Percentiles rank a stretch among this genome's conserved stretches.
Evolutionary conservation across 2,797 vertebrate species (phyloP).

Genomic region (Chelon auratus): DNA sequence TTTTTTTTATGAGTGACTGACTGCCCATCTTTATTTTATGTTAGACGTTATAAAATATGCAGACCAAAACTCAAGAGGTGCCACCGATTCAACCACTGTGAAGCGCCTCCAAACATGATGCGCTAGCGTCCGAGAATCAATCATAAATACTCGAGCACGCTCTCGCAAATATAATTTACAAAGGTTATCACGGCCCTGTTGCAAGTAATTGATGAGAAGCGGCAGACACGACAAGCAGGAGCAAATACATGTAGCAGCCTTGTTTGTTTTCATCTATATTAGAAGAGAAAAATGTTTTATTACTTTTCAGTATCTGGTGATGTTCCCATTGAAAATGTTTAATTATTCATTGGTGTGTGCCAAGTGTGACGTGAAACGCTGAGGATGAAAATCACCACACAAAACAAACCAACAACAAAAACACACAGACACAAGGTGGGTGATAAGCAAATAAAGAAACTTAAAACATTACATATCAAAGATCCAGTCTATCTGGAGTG

Average conservation of each 20-base stretch:
- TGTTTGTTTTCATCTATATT: constrained; percentile 1
- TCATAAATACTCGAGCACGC: constrained; percentile 13
- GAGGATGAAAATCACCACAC: no score
- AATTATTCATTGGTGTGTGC: constrained; percentile 5
- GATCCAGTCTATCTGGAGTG: constrained; percentile 56
- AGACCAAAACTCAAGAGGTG: constrained; percentile 33
- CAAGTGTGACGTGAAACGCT: neutral
- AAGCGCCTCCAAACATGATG: constrained; percentile 44
- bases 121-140: neutral
- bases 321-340: constrained; percentile 12
- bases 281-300: neutral
- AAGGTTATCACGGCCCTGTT: constrained; percentile 19
- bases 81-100: constrained; percentile 18
- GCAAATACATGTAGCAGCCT: neutral
- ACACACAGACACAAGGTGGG: constrained; percentile 13
- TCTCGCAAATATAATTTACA: constrained; percentile 28
- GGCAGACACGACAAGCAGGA: constrained; percentile 3
- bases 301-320: neutral
- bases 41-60: constrained; percentile 42
- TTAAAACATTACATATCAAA: constrained; percentile 61
- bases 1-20: constrained; percentile 15
- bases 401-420: neutral
- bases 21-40: constrained; percentile 34
- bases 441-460: constrained; percentile 46
- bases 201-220: constrained; percentile 12